Evolutionary conservation across 2,888 invertebrate species (phyloP), one percentile per base, ranked within the genome.

Genomic region (Poecilus cupreus): DNA sequence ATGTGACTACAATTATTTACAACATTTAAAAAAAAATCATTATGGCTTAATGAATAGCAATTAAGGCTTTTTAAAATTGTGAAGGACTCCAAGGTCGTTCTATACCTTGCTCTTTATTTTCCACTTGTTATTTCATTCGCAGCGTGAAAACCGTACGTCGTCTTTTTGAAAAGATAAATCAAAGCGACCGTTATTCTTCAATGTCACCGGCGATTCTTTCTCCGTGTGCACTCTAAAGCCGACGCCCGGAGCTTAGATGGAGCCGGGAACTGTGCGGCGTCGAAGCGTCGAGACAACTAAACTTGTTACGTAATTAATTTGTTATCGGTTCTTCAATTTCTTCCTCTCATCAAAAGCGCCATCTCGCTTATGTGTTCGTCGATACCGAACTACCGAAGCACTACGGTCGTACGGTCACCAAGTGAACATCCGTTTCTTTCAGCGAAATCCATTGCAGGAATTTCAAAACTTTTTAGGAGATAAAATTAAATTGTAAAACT

Each of bases 271-370:
- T 43, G n/a, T 43, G 20, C 54, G 54, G 54, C 54, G 54, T 22
- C 16, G n/a, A 22, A n/a, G 18, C 10, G 13, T 37, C 51, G 13
- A 49, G 75, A 54, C 51, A 75, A 75, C 78, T 78, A 64, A 78
- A 78, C 64, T 78, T 68, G 49, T 22, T 16, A 78, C 78, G 68
- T 64, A 78, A 78, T 78, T 78, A 78, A 75, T 75, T 75, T 54
- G 78, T 78, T 78, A 78, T 78, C 78, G 78, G 78, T 64, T 77
- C 64, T 77, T 77, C 46, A 64, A 39, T 77, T 64, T 78, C 78
- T 57, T 51, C 26, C 54, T 64, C 49, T 78, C 78, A 46, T 78
- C 68, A 43, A 68, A 78, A 20, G 68, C 68, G 18, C 26, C 54
- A 37, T 74, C 13, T 60, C 49, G 49, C 70, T 37, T 43, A 39